Evolutionary conservation across 2,888 invertebrate genomes (phyloP).

Genomic region (Conistra vaccinii): DNA sequence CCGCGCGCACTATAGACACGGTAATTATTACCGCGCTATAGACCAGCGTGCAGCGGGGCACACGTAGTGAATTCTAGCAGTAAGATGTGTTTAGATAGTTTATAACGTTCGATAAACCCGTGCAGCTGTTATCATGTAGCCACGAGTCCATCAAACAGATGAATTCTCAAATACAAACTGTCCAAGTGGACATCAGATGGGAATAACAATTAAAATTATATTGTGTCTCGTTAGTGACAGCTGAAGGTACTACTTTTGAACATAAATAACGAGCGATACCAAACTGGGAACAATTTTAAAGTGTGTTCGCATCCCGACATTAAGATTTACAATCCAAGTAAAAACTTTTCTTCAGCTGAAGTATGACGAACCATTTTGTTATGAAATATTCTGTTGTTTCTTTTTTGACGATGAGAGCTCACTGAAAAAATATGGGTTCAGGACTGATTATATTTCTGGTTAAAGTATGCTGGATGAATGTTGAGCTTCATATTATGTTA

Average conservation of each 20-base stretch:
- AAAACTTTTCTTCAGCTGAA: constrained; percentile 52
- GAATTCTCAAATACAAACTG: constrained; percentile 25
- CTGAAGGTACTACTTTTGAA: constrained; percentile 30
- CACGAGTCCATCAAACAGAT: neutral
- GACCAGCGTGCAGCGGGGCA: too few species aligned
- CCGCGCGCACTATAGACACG: too few species aligned
- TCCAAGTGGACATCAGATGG: too few species aligned
- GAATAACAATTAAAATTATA: too few species aligned
- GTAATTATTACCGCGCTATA: too few species aligned
- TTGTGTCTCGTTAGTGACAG: too few species aligned
- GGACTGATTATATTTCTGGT: neutral
- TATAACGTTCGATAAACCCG: too few species aligned
- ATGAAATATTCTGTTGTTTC: constrained; percentile 12
- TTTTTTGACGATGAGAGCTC: constrained; percentile 5
- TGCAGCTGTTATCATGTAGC: too few species aligned
- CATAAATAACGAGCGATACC: constrained; percentile 51
- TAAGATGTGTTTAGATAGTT: neutral
- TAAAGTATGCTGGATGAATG: too few species aligned
- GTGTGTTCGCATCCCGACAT: constrained; percentile 23
- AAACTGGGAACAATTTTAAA: constrained; percentile 47
- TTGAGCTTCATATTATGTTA: neutral
- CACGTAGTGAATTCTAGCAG: too few species aligned
- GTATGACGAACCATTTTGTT: constrained; percentile 43
- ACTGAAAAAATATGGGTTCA: neutral
- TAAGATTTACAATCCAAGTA: constrained; percentile 59